Conservation (phyloP, 2,113 vertebrate species). For the Tachysurus vachellii region DNA sequence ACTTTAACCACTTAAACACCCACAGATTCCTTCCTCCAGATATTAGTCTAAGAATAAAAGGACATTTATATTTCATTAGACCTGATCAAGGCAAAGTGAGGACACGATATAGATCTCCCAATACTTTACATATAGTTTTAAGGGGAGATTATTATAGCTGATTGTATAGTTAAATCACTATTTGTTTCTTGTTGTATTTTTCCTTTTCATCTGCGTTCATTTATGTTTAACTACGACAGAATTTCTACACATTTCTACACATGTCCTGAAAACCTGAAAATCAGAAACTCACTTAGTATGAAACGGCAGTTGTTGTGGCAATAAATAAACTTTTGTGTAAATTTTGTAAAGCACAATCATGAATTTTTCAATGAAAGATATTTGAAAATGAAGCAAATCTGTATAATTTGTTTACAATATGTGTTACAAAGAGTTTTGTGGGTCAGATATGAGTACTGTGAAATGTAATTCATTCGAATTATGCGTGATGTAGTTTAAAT, state of each 20-base stretch:
- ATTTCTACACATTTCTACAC: no score
- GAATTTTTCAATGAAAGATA: background rate
- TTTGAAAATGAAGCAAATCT: background rate
- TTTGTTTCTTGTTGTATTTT: background rate
- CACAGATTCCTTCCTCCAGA: constrained; percentile 52
- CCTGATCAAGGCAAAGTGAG: background rate
- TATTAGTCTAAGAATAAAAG: background rate
- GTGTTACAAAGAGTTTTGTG: background rate
- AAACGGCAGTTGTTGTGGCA: background rate
- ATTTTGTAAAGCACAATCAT: background rate
- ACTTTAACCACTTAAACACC: constrained; percentile 66
- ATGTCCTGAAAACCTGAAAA: background rate
- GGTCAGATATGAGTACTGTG: background rate
- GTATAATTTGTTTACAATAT: background rate
- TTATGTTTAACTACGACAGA: background rate
- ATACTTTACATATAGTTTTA: background rate
- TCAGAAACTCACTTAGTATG: background rate
- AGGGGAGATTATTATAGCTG: background rate
- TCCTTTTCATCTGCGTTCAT: background rate
- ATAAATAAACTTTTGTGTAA: background rate
- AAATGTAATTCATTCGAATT: background rate
- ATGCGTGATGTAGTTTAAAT: background rate
- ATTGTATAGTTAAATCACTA: background rate
- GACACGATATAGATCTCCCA: background rate
- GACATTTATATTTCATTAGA: constrained; percentile 31